Percentiles rank a stretch among this genome's conserved stretches.
These are phyloP conservation scores for Oncorhynchus kisutch DNA, from an alignment of 2,113 vertebrate species.

Conservation along the genomic window DNA sequence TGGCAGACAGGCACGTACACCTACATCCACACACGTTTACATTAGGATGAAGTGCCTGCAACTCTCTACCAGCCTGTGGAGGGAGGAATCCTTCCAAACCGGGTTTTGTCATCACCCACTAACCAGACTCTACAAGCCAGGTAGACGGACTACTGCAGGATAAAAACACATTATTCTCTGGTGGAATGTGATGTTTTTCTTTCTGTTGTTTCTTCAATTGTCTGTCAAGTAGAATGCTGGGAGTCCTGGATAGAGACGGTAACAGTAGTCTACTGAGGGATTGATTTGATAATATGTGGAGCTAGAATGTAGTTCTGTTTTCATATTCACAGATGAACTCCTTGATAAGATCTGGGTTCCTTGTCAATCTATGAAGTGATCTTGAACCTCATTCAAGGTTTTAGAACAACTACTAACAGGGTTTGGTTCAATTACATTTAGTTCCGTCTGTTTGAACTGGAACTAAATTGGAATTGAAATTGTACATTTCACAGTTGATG, in stretches of 20 bases:
- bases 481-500: too few species aligned
- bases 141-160: conserved; percentile 4
- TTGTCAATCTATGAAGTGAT: neutral
- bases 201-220: neutral
- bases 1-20: conserved; percentile 26
- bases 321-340: too few species aligned
- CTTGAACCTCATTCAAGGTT: too few species aligned
- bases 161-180: neutral
- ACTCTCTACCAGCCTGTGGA: conserved; percentile 11
- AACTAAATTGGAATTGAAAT: too few species aligned
- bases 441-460: too few species aligned
- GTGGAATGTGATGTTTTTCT: neutral
- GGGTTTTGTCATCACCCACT: conserved; percentile 14
- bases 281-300: neutral
- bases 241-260: neutral
- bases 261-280: neutral
- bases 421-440: too few species aligned
- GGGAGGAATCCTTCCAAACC: conserved; percentile 2
- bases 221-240: neutral
- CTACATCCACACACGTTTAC: neutral
- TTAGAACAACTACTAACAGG: too few species aligned
- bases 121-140: conserved; percentile 15
- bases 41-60: conserved; percentile 3
- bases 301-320: too few species aligned
- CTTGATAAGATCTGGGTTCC: neutral